These are phyloP conservation scores for Xenentodon cancila DNA, from an alignment of 2,797 vertebrate species.

Conservation along the genomic window DNA sequence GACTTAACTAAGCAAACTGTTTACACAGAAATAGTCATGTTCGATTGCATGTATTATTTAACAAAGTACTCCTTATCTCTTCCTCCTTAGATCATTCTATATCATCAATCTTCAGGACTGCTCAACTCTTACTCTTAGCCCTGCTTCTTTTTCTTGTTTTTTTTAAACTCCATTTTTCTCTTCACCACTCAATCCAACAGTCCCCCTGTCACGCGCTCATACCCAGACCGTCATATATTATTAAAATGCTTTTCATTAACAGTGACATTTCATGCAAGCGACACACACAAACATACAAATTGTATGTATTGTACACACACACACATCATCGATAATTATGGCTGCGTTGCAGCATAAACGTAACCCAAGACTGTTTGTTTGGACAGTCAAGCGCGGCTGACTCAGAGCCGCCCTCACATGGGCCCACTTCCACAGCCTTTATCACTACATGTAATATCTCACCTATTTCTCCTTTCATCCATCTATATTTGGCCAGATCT, in stretches of 20 bases:
- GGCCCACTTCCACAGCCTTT: conserved; percentile 43
- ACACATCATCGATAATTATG: conserved; percentile 56
- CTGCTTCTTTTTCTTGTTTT: not conserved
- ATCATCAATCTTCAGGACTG: too few species aligned
- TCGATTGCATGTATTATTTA: conserved; percentile 63
- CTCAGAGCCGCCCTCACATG: conserved; percentile 60
- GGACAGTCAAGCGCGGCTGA: conserved; percentile 50
- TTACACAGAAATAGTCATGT: conserved; percentile 56
- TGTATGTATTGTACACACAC: conserved; percentile 30
- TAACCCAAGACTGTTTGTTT: conserved; percentile 39
- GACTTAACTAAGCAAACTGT: conserved; percentile 17
- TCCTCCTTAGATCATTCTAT: not conserved
- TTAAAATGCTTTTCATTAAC: conserved; percentile 63
- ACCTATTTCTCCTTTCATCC: conserved; percentile 45
- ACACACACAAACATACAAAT: conserved; percentile 27
- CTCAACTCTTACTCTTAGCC: conserved; percentile 13
- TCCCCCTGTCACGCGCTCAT: conserved; percentile 16
- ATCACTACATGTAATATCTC: conserved; percentile 48
- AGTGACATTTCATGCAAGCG: conserved; percentile 50
- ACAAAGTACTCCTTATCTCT: too few species aligned
- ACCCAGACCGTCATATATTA: conserved; percentile 48
- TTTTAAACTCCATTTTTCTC: conserved; percentile 1
- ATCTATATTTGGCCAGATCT: conserved; percentile 60
- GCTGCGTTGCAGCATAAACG: conserved; percentile 19
- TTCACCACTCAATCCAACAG: conserved; percentile 3